These are phyloP conservation scores for Esox niger DNA, from an alignment of 2,113 vertebrate genomes.

Conservation along the genomic window DNA sequence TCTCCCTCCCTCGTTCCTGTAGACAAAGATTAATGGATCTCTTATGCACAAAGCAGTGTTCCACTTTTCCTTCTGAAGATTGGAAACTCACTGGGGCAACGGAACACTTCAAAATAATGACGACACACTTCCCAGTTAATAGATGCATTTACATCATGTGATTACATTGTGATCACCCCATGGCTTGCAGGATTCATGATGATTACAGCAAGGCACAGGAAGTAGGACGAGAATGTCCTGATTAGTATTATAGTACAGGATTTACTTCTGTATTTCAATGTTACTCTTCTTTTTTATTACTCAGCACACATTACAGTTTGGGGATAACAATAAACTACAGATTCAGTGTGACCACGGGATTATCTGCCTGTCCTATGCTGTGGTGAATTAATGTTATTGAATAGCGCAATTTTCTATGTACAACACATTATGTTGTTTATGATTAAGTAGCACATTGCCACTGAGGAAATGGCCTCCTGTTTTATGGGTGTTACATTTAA, in stretches of 20 bases:
- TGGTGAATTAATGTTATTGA: not conserved
- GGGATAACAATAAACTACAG: not conserved
- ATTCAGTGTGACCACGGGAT: not conserved
- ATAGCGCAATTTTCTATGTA: not conserved
- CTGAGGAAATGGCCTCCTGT: too few relatives aligned
- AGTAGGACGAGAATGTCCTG: not conserved
- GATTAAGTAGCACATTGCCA: not conserved
- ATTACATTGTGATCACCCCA: constrained; percentile 50
- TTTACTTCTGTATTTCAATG: not conserved
- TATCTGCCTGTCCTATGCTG: not conserved
- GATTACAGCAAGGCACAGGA: not conserved
- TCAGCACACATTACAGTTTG: not conserved
- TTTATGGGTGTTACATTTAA: too few relatives aligned
- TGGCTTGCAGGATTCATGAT: constrained; percentile 13
- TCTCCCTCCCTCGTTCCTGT: constrained; percentile 28
- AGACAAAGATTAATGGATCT: constrained; percentile 73
- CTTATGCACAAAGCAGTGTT: constrained; percentile 59
- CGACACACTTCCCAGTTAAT: constrained; percentile 61
- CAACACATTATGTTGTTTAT: not conserved
- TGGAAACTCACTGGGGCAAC: constrained; percentile 71
- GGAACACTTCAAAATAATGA: constrained; percentile 64
- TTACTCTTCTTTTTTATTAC: not conserved
- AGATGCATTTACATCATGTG: constrained; percentile 64
- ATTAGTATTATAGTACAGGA: not conserved
- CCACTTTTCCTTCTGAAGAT: constrained; percentile 61